These are phyloP conservation scores for Bradypodion pumilum DNA, from an alignment of 2,797 vertebrate species.

Conservation along the genomic window DNA sequence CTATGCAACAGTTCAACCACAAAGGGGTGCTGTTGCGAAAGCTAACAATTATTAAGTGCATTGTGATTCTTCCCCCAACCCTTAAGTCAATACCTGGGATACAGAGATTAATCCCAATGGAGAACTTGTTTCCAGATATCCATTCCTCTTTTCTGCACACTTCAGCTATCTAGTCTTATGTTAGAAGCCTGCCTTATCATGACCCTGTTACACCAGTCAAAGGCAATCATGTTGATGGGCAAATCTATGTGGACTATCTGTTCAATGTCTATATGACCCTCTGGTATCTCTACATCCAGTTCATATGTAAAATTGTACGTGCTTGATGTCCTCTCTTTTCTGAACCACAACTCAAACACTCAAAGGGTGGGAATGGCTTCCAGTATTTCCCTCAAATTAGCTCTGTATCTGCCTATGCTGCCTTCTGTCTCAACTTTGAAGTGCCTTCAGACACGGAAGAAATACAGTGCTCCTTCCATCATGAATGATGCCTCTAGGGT, in stretches of 20 bases:
- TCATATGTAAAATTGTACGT: not conserved
- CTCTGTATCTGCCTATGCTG: not conserved
- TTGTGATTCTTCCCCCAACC: not conserved
- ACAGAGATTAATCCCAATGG: not conserved
- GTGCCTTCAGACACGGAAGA: not conserved
- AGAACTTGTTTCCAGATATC: slow-evolving; percentile 11
- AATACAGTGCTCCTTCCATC: not conserved
- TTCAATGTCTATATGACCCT: not conserved
- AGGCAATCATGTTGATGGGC: not conserved
- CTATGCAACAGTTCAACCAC: slow-evolving; percentile 73
- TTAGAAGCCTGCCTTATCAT: not conserved
- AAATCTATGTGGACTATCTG: too few species aligned
- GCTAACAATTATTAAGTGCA: slow-evolving; percentile 49
- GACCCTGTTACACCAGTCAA: not conserved
- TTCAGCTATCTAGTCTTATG: not conserved
- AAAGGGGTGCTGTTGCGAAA: slow-evolving; percentile 80
- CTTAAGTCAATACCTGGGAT: not conserved
- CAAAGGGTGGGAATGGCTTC: too few species aligned
- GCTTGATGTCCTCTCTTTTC: not conserved
- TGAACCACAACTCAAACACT: not conserved
- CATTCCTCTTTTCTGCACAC: not conserved
- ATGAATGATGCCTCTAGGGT: not conserved
- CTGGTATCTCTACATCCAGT: not conserved
- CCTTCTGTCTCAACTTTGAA: not conserved
- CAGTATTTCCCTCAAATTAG: not conserved